Percentiles rank a stretch among this genome's conserved stretches.
Evolutionary conservation across 2,797 vertebrate species (phyloP).

Genomic region (Myotis vivesi): DNA sequence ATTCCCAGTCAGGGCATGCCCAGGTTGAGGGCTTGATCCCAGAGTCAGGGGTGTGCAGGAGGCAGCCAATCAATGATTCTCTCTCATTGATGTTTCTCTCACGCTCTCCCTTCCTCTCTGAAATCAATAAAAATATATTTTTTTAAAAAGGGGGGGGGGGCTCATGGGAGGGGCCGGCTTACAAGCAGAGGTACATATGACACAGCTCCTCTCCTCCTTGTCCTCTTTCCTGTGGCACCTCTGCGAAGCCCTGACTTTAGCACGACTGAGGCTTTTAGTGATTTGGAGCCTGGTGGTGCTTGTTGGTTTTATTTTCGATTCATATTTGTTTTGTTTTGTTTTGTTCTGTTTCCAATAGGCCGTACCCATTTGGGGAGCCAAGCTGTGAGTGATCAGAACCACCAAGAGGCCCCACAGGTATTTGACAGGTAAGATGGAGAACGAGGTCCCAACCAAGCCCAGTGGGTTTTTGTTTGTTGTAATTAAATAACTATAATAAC

Average conservation of each 20-base stretch:
- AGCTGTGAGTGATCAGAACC: neutral
- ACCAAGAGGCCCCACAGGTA: neutral
- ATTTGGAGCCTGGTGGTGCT: neutral
- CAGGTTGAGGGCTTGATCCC: too few species aligned
- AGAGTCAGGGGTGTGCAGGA: too few species aligned
- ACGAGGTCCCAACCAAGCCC: neutral
- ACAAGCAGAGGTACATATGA: neutral
- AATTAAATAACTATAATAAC: neutral
- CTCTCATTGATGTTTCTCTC: too few species aligned
- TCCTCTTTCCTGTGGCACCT: neutral
- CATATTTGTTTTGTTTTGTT: neutral
- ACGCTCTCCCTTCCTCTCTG: too few species aligned
- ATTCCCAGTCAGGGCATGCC: too few species aligned
- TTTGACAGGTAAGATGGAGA: neutral
- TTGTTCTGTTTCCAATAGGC: neutral
- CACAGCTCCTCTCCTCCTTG: neutral
- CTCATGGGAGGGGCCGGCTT: neutral
- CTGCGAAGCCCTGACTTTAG: neutral
- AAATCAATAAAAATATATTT: too few species aligned
- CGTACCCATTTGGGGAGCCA: neutral
- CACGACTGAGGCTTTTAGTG: neutral
- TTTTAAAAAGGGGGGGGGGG: too few species aligned
- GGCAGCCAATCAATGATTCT: too few species aligned
- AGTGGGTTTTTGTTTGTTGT: neutral
- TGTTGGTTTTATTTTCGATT: neutral